Evolutionary conservation across 2,888 invertebrate genomes (phyloP), one percentile per base, ranked within the genome.

Genomic region (Podotricha telesiphe): DNA sequence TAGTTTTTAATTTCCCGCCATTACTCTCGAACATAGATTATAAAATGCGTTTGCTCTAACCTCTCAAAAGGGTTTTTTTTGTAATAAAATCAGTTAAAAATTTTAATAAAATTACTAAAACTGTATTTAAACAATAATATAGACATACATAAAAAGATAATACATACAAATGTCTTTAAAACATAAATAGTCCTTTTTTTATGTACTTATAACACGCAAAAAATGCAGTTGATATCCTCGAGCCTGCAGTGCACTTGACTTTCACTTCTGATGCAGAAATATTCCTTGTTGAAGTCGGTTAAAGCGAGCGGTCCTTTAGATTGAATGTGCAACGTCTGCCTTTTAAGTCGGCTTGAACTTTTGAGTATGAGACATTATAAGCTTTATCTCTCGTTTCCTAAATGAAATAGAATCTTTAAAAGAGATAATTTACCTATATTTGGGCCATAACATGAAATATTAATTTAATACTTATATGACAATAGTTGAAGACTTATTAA

Each of bases 261-360:
- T 58, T 58, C 22, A 19, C 42, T 59, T 45, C 10, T 22, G 10
- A 45, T 45, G 45, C 55, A 55, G 55, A 55, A 45, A 45, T 45
- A 45, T 22, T 59, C 59, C 59, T 28, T 59, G 17, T n/a, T 45
- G n/a, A 45, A 59, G 22, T 28, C 45, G 20, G 59, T 59, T 45
- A 42, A 17, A 17, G 59, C 22, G 17, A 22, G n/a, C 45, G 45
- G 45, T 2, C 22, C 45, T 45, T 28, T 45, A 22, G 22, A 59
- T 55, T 59, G 22, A 45, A 59, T 45, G 22, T 45, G 59, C 59
- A 45, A 17, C 11, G 10, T 45, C 28, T 17, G 59, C 59, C 28
- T 45, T 59, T 59, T 59, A 45, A 28, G 22, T 59, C 28, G 19
- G 59, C 59, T 59, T 59, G 59, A 59, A 55, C 34, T 17, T 55